phyloP scores from a whole-genome alignment of 2,797 vertebrate genomes.

The Euphonia xanthogaster region DNA sequence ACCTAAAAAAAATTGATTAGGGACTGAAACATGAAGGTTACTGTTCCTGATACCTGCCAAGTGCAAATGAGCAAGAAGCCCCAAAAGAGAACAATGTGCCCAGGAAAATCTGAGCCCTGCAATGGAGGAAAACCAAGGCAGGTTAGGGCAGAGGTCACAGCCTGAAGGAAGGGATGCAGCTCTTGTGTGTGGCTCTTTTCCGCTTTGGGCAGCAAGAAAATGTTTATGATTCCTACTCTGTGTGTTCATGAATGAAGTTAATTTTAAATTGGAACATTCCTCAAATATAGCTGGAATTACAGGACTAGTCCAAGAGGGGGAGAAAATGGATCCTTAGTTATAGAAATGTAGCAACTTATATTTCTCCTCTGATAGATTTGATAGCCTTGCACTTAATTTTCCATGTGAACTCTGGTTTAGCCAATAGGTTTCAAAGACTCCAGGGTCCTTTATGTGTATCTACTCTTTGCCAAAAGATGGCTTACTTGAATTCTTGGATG shows the following conservation, averaged over 20 bases:
- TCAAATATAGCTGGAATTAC: neutral
- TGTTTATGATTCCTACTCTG: neutral
- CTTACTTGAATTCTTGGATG: neutral
- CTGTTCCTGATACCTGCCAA: neutral
- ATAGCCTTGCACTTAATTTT: neutral
- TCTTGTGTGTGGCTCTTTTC: neutral
- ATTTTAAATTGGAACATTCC: neutral
- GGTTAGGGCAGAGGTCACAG: neutral
- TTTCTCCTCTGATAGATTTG: neutral
- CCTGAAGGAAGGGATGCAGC: neutral
- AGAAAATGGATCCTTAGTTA: neutral
- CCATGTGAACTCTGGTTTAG: neutral
- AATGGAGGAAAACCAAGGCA: neutral
- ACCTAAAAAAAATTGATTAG: neutral
- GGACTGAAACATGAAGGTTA: neutral
- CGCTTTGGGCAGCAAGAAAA: neutral
- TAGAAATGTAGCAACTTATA: neutral
- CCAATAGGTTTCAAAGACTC: neutral
- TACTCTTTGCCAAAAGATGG: neutral
- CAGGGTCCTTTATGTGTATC: neutral
- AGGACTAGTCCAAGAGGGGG: neutral
- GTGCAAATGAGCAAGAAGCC: neutral
- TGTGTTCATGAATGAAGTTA: neutral
- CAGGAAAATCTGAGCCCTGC: neutral
- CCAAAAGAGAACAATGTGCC: accelerated